Evolutionary conservation across 1,140 invertebrate genomes (phyloP).

Genomic region (Bombus haemorrhoidalis): DNA sequence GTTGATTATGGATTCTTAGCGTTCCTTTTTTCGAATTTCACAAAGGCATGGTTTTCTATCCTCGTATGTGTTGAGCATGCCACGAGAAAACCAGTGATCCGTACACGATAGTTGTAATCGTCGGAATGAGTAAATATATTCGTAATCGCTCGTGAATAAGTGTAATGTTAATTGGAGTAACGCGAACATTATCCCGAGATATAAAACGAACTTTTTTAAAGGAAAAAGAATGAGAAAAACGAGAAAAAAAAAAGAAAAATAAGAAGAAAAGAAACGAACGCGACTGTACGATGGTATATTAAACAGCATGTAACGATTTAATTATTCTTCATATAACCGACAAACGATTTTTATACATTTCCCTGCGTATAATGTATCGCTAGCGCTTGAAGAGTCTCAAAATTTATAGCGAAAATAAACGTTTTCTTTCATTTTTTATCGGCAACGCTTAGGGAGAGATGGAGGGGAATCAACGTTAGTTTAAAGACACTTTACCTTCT

Average conservation of each 20-base stretch:
- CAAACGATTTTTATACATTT: conserved; percentile 44
- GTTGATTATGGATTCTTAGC: not conserved
- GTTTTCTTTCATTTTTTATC: conserved; percentile 1
- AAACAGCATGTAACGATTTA: conserved; percentile 10
- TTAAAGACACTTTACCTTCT: not conserved
- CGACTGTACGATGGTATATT: not conserved
- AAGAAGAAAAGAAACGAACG: not conserved
- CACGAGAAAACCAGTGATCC: conserved; percentile 39
- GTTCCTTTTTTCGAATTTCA: not conserved
- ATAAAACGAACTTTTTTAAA: conserved; percentile 1
- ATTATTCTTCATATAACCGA: conserved; percentile 24
- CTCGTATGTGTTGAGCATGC: conserved; percentile 52
- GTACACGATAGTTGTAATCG: not conserved
- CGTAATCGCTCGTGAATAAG: conserved; percentile 15
- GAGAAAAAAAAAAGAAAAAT: not conserved
- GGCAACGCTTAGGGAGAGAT: not conserved
- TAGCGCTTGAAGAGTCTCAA: not conserved
- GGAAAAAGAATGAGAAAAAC: not conserved
- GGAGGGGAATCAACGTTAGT: not conserved
- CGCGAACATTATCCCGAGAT: not conserved
- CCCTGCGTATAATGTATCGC: conserved; percentile 12
- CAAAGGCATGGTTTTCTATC: conserved; percentile 48
- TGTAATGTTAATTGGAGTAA: conserved; percentile 7
- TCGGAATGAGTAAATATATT: conserved; percentile 6
- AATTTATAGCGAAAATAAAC: conserved; percentile 4